Evolutionary conservation across 2,113 vertebrate genomes (phyloP).

Genomic region (Triplophysa siluroides): DNA sequence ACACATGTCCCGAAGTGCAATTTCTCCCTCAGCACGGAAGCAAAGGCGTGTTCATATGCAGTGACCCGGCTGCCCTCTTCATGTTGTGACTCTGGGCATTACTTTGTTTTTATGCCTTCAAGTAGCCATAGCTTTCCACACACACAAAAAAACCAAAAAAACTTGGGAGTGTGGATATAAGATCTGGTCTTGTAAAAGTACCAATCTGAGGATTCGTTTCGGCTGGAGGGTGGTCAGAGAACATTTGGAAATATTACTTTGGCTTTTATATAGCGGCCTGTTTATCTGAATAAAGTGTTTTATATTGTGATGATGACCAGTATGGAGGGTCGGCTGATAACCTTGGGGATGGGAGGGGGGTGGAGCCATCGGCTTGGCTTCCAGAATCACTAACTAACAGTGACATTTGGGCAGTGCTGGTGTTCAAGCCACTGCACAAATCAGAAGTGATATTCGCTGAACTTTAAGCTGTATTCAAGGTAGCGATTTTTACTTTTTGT

Average conservation of each 20-base stretch:
- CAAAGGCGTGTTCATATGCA: slow-evolving; percentile 35
- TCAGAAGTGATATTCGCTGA: slow-evolving; percentile 57
- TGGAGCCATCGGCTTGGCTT: slow-evolving; percentile 59
- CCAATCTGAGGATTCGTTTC: neutral
- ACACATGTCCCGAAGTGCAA: slow-evolving; percentile 54
- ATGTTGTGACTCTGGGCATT: slow-evolving; percentile 43
- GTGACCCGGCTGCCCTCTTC: slow-evolving; percentile 51
- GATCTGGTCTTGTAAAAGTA: slow-evolving; percentile 25
- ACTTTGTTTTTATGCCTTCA: slow-evolving; percentile 36
- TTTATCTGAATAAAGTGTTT: slow-evolving; percentile 28
- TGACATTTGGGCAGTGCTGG: slow-evolving; percentile 69
- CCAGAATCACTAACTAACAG: slow-evolving; percentile 65
- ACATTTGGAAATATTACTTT: slow-evolving; percentile 41
- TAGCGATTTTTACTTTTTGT: slow-evolving; percentile 31
- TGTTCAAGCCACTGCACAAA: slow-evolving; percentile 60
- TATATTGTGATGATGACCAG: slow-evolving; percentile 57
- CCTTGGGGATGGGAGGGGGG: slow-evolving; percentile 67
- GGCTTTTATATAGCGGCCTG: slow-evolving; percentile 28
- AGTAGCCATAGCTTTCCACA: slow-evolving; percentile 37
- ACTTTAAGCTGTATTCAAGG: slow-evolving; percentile 57
- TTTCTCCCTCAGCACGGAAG: slow-evolving; percentile 36
- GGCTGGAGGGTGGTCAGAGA: neutral
- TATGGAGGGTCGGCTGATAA: slow-evolving; percentile 59
- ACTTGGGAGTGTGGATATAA: slow-evolving; percentile 13
- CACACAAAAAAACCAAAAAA: neutral